Base-by-base conservation (phyloP, 2,888 invertebrate species). In the Panzeria rudis region DNA sequence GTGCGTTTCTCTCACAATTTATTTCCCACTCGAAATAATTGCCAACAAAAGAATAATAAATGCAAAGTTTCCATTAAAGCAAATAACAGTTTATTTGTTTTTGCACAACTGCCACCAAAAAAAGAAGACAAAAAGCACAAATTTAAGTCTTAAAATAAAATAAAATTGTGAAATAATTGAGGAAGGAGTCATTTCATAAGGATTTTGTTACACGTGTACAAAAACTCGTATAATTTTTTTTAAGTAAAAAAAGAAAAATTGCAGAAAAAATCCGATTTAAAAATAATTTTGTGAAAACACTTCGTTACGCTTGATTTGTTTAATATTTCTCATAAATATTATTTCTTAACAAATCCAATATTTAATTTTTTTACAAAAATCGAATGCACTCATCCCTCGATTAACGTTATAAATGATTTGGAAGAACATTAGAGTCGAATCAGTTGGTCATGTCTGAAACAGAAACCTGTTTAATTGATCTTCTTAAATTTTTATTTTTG, bases 11-110 rank as follows among this genome's bases (percentile, higher is more conserved):
- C 47, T 64, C 35, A 56, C 41, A 64, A 56, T 64, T 62, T 25
- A 54, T 79, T 79, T 54, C 54, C 71, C 20, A 54, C 44, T 54
- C 41, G 41, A 71, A 59, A 13, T 62, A 71, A 71, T 44, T 71
- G 71, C 50, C 29, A 32, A 52, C 9, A 54, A n/a, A 44, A 17
- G 38, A 50, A 78, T 17, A 52, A 44, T 15, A 50, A 61, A 69
- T 50, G 29, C 50, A 47, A 59, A 54, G 25, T 66, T 66, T 44
- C 32, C 11, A 29, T 54, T 66, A 52, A 54, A 38, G 47, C 25
- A 73, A 35, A 73, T 17, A 50, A 23, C 23, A 69, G 15, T 23
- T 20, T 15, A 15, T 15, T 66, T 72, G 29, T 59, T 32, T 47
- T 32, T 9, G 17, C 54, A 8, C 25, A 29, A 29, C 38, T 32